Evolutionary conservation across 1,140 invertebrate genomes (phyloP), one percentile per base, ranked within the genome.

Genomic region (Diploscapter pachys): DNA sequence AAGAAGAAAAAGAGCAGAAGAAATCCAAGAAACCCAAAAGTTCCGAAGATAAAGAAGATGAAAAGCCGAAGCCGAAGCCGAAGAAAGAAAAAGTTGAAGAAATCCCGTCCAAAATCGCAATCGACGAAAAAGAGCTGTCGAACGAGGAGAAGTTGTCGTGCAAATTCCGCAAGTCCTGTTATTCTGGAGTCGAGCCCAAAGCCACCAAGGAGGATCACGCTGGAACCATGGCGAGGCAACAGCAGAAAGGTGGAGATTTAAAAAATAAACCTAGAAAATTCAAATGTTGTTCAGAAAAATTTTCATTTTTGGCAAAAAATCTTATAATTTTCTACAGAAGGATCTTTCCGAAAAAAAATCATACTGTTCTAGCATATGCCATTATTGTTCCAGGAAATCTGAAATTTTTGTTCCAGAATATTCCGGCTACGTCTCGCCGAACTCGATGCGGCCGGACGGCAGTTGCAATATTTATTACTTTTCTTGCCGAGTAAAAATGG

Each of bases 141-240:
- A 31, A 31, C 31, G 59, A 64, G 6, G 65, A 61, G 57, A 78
- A 80, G 55, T 73, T 80, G 4, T 61, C 72, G 6, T 80, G 79
- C 62, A 79, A 80, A 63, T 81, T 75, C 56, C 63, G 80, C 5
- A 72, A 79, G 61, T 68, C 61, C n/a, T 81, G 80, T 69, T 81
- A 81, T 31, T 31, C 77, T 49, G 67, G 57, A 50, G 13, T 77
- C 11, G 74, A 75, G 53, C 50, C 57, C 62, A 71, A 78, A 71
- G 13, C 68, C 5, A 13, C 67, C 6, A 71, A 76, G 48, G 56
- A 70, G 63, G 68, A 70, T 70, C 68, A 70, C 31, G 59, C 68
- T 50, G 68, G 68, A 59, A 13, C 68, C 0, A 71, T 56, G 8
- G 51, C 67, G 61, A 63, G 62, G 31, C 52, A 63, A 51, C 13